Conservation (phyloP, 2,888 invertebrate genomes). For the Pachymerium ferrugineum region DNA sequence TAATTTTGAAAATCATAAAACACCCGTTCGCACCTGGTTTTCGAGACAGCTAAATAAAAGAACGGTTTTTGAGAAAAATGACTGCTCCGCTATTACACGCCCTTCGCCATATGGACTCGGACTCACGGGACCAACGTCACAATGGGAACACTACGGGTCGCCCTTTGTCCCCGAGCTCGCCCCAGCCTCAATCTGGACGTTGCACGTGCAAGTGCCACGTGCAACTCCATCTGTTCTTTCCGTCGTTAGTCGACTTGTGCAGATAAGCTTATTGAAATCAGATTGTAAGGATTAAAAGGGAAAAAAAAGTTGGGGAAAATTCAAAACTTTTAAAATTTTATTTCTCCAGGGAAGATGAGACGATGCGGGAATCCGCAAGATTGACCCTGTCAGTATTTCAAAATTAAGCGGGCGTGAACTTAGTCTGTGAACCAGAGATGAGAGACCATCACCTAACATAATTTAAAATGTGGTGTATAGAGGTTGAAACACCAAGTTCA, state of each 20-base stretch:
- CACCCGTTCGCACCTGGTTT: neutral
- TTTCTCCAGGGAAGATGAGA: neutral
- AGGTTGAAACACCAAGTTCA: neutral
- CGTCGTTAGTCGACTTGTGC: neutral
- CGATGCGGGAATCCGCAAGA: neutral
- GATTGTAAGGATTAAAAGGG: neutral
- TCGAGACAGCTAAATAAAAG: neutral
- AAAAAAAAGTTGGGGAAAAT: neutral
- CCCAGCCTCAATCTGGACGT: neutral
- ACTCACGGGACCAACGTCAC: neutral
- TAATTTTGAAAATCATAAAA: no score
- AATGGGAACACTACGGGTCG: neutral
- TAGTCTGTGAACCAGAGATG: neutral
- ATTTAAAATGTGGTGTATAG: neutral
- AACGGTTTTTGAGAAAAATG: conserved; percentile 8
- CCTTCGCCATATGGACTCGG: neutral
- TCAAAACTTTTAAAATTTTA: no score
- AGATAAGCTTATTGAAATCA: neutral
- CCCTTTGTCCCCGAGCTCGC: conserved; percentile 1
- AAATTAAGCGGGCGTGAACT: neutral
- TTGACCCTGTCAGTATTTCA: conserved; percentile 13
- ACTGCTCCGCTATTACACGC: neutral
- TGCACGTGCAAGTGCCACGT: conserved; percentile 9
- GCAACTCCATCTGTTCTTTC: conserved; percentile 4
- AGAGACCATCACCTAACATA: neutral